phyloP scores from a whole-genome alignment of 1,140 invertebrate species.

The Neodiprion fabricii region DNA sequence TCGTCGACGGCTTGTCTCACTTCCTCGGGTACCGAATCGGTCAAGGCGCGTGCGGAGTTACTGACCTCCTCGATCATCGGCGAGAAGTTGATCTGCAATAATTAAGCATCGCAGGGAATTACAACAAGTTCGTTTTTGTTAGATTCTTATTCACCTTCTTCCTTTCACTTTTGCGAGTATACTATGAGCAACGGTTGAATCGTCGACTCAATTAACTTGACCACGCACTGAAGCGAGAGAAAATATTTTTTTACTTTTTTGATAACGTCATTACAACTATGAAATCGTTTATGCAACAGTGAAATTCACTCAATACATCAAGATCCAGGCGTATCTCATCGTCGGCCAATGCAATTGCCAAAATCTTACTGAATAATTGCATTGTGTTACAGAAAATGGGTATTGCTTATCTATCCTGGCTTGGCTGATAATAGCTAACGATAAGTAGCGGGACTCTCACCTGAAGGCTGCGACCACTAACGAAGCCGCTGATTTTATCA shows the following conservation, averaged over 20 bases:
- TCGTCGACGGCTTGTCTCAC: constrained; percentile 64
- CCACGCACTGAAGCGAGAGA: no score
- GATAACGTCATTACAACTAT: no score
- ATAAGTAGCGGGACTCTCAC: constrained; percentile 35
- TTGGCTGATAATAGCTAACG: background rate
- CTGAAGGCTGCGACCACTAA: constrained; percentile 64
- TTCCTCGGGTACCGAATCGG: constrained; percentile 56
- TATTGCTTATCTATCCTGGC: background rate
- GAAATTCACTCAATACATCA: no score
- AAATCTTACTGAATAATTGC: background rate
- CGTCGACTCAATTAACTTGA: no score
- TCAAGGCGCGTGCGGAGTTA: constrained; percentile 63
- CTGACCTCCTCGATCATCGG: constrained; percentile 57
- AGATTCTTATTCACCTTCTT: background rate
- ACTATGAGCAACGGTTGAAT: no score
- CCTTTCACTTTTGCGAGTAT: no score
- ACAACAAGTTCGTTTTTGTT: constrained; percentile 12
- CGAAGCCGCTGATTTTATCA: constrained; percentile 64
- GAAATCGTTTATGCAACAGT: no score
- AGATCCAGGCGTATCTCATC: background rate
- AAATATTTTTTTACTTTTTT: no score
- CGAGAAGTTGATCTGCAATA: constrained; percentile 59
- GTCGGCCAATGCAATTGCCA: background rate
- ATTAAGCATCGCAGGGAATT: constrained; percentile 8
- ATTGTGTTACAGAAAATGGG: background rate